A percentile compares a stretch with the other conserved stretches of the same genome.
Conservation (phyloP, 2,888 invertebrate species). For the Julus scandinavius region DNA sequence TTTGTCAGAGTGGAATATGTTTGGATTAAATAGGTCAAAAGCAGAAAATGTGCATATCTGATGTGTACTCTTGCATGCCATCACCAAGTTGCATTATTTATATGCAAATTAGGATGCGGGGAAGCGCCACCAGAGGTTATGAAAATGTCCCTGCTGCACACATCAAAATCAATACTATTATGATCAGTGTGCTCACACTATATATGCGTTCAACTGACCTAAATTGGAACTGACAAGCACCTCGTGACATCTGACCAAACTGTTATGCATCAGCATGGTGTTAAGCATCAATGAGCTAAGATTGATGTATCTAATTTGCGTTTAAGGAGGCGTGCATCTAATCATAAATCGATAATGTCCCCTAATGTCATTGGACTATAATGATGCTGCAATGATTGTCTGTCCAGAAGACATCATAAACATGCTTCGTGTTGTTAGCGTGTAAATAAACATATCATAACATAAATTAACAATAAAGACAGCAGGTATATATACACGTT, state of each 20-base stretch:
- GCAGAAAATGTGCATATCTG: background rate
- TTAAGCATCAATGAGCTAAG: background rate
- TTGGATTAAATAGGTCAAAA: background rate
- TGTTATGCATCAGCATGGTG: background rate
- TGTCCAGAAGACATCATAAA: background rate
- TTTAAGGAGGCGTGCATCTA: background rate
- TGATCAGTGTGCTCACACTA: background rate
- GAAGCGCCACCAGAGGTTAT: background rate
- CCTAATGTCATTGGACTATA: background rate
- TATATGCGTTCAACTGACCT: background rate
- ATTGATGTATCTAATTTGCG: constrained; percentile 6
- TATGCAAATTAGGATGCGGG: background rate
- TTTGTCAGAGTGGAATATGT: background rate
- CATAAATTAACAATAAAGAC: too few species aligned
- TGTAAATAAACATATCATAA: too few species aligned
- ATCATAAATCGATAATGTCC: background rate
- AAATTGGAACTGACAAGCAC: background rate
- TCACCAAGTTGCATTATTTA: background rate
- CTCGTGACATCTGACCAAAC: constrained; percentile 13
- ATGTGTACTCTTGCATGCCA: background rate
- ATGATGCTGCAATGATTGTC: too few species aligned
- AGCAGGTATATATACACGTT: too few species aligned
- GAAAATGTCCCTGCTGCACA: background rate
- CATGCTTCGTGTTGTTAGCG: too few species aligned
- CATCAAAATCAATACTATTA: background rate